A percentile compares a stretch with the other conserved stretches of the same genome.
These are phyloP conservation scores for Thomomys bottae DNA, from an alignment of 2,113 vertebrate genomes.

Conservation along the genomic window DNA sequence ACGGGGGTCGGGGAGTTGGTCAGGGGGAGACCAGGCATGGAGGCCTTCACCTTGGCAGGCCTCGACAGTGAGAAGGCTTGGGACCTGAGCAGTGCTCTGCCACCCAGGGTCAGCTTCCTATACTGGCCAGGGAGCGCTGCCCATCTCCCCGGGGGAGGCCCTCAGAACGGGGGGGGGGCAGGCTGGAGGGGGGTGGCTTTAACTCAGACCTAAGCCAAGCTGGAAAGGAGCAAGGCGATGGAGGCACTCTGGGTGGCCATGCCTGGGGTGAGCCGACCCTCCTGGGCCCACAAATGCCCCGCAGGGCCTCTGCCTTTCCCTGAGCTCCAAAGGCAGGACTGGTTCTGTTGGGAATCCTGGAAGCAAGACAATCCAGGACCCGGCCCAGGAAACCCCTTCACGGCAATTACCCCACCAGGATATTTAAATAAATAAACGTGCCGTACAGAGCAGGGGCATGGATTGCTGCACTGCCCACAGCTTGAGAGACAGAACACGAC, in stretches of 20 bases:
- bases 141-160: neutral
- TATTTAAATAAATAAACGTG: slow-evolving; percentile 64
- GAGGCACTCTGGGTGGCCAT: too few species aligned
- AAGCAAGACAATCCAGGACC: neutral
- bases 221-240: fast-evolving
- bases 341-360: neutral
- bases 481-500: fast-evolving
- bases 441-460: neutral
- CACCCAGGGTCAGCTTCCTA: neutral
- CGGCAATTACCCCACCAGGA: fast-evolving
- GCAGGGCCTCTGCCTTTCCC: neutral
- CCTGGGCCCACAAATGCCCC: fast-evolving
- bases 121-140: neutral
- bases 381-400: neutral
- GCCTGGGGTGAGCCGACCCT: too few species aligned
- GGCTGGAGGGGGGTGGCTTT: too few species aligned
- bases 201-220: neutral
- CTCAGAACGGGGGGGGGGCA: fast-evolving
- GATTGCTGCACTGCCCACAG: fast-evolving
- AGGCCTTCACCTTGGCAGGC: too few species aligned
- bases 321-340: fast-evolving
- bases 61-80: neutral
- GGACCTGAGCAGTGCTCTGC: neutral
- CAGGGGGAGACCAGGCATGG: fast-evolving
- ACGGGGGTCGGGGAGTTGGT: too few species aligned